Percentiles rank a stretch among this genome's conserved stretches.
These are phyloP conservation scores for Nymphalis c-album DNA, from an alignment of 2,888 invertebrate genomes.

Conservation along the genomic window DNA sequence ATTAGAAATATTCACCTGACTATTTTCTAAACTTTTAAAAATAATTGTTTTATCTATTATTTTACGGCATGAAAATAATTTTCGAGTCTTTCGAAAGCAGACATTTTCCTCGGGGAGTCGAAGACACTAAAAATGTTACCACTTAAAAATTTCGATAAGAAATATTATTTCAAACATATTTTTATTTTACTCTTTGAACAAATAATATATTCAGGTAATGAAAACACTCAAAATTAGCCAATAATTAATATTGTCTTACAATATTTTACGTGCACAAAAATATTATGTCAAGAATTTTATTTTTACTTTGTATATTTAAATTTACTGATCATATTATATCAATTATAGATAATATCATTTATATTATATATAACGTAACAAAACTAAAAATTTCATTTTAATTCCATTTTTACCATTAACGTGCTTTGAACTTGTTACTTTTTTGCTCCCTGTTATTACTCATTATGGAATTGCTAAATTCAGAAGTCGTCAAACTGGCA, in stretches of 20 bases:
- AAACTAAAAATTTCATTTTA: background rate
- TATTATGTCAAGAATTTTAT: too few relatives aligned
- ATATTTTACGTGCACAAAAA: too few relatives aligned
- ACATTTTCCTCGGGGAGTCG: slow-evolving; percentile 70
- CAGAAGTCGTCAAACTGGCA: slow-evolving; percentile 78
- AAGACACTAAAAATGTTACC: slow-evolving; percentile 43
- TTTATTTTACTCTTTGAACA: background rate
- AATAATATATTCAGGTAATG: too few relatives aligned
- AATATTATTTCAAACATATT: slow-evolving; percentile 1
- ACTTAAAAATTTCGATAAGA: slow-evolving; percentile 4
- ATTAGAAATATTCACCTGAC: slow-evolving; percentile 66
- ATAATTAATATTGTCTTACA: too few relatives aligned
- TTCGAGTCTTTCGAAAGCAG: slow-evolving; percentile 70
- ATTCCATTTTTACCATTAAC: slow-evolving; percentile 4
- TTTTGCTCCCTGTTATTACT: slow-evolving; percentile 25
- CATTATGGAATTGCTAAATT: slow-evolving; percentile 64
- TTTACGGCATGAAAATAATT: slow-evolving; percentile 66
- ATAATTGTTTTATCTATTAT: slow-evolving; percentile 56
- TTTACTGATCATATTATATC: too few relatives aligned
- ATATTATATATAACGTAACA: too few relatives aligned
- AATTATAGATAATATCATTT: too few relatives aligned
- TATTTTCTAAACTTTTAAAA: slow-evolving; percentile 54
- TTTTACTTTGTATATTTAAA: too few relatives aligned
- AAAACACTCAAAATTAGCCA: too few relatives aligned
- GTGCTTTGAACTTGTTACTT: slow-evolving; percentile 9